Percentiles rank a stretch among this genome's conserved stretches.
These are phyloP conservation scores for Cyaniris semiargus DNA, from an alignment of 2,888 invertebrate species.

Conservation along the genomic window DNA sequence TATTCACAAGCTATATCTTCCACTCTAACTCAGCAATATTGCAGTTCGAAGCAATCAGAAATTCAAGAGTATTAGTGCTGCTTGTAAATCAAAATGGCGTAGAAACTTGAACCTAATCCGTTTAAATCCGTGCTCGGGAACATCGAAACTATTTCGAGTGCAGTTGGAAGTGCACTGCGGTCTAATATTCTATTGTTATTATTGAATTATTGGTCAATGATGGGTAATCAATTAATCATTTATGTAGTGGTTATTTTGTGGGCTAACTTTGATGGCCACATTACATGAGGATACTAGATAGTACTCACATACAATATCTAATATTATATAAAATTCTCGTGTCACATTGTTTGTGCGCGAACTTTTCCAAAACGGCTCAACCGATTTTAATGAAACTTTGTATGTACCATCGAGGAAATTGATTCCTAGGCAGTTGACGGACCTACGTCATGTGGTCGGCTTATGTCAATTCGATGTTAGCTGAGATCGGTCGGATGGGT, in stretches of 20 bases:
- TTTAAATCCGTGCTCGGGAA: not conserved
- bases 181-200: not conserved
- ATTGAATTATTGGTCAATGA: not conserved
- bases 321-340: no score
- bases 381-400: no score
- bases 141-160: constrained; percentile 26
- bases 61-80: constrained; percentile 2
- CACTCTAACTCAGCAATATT: not conserved
- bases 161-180: not conserved
- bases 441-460: no score
- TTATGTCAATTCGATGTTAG: no score
- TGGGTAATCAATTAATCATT: not conserved
- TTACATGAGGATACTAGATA: no score
- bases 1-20: no score
- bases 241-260: not conserved
- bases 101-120: constrained; percentile 23
- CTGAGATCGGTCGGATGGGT: no score
- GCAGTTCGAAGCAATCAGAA: constrained; percentile 9
- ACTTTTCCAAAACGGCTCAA: no score
- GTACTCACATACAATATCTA: no score
- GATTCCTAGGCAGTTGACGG: no score
- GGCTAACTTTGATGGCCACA: not conserved
- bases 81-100: constrained; percentile 12
- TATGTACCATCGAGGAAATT: no score
- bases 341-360: no score